These are phyloP conservation scores for Parapristionchus giblindavisi DNA, from an alignment of 2,888 invertebrate genomes.

Conservation along the genomic window DNA sequence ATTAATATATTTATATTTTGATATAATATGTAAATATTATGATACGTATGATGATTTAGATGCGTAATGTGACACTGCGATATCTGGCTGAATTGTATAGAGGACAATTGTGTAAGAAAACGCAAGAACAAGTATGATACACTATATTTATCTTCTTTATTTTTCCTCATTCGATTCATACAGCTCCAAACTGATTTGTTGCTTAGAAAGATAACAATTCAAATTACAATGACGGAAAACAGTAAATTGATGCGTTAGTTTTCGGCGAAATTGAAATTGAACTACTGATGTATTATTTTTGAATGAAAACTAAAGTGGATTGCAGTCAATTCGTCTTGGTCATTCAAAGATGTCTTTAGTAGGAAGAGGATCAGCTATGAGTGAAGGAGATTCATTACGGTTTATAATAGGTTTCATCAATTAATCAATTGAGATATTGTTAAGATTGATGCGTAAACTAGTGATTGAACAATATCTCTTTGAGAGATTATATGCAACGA, in stretches of 20 bases:
- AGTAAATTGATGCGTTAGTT: background rate
- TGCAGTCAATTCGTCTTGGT: constrained; percentile 45
- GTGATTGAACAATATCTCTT: constrained; percentile 59
- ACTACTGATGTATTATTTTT: background rate
- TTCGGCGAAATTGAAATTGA: background rate
- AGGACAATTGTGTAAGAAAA: constrained; percentile 58
- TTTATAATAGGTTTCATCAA: constrained; percentile 42
- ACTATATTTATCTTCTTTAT: too few species aligned
- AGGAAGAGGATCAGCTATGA: constrained; percentile 56
- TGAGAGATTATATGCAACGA: constrained; percentile 52
- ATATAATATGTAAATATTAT: background rate
- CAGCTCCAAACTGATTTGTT: too few species aligned
- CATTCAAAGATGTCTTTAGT: constrained; percentile 50
- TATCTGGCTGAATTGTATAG: constrained; percentile 65
- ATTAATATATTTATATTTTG: background rate
- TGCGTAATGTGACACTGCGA: constrained; percentile 44
- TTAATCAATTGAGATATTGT: background rate
- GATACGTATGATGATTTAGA: background rate
- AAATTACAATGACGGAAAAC: too few species aligned
- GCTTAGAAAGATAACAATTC: too few species aligned
- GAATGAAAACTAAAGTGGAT: background rate
- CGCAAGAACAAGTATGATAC: constrained; percentile 42
- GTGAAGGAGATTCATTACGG: constrained; percentile 56
- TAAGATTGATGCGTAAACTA: constrained; percentile 37
- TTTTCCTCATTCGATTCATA: too few species aligned